These are phyloP conservation scores for Tigriopus californicus DNA, from an alignment of 2,888 invertebrate species.

Conservation along the genomic window DNA sequence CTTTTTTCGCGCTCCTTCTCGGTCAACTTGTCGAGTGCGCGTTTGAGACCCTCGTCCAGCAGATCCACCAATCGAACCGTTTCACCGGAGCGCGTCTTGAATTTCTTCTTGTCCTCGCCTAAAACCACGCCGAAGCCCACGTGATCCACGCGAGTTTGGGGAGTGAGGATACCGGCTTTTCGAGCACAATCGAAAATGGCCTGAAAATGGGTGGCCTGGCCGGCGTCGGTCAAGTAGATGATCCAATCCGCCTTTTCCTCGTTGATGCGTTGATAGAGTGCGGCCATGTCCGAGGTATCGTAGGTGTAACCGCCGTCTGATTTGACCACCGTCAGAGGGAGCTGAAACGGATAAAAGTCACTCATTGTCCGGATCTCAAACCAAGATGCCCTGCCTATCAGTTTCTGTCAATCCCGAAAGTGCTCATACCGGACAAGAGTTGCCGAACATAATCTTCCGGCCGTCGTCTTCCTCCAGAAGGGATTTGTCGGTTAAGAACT, in stretches of 20 bases:
- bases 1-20: conserved; percentile 74
- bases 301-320: conserved; percentile 92
- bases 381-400: too few species aligned
- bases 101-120: conserved; percentile 96
- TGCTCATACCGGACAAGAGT: conserved; percentile 21
- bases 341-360: conserved; percentile 39
- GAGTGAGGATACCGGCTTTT: conserved; percentile 49
- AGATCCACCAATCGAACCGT: conserved; percentile 70
- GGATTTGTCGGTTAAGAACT: conserved; percentile 47
- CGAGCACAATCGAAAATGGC: conserved; percentile 58
- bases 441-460: conserved; percentile 50
- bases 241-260: conserved; percentile 76
- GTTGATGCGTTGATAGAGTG: conserved; percentile 38
- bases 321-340: conserved; percentile 81
- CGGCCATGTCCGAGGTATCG: conserved; percentile 93
- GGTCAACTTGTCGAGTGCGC: conserved; percentile 57
- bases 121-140: conserved; percentile 91
- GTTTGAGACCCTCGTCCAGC: conserved; percentile 68
- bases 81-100: conserved; percentile 93
- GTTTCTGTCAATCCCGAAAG: too few species aligned
- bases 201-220: conserved; percentile 60
- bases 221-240: conserved; percentile 82
- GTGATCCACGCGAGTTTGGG: conserved; percentile 54
- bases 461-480: conserved; percentile 20
- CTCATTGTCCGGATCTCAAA: too few species aligned